Base-by-base conservation (phyloP, 2,888 invertebrate species). In the Anthoptus insignis region DNA sequence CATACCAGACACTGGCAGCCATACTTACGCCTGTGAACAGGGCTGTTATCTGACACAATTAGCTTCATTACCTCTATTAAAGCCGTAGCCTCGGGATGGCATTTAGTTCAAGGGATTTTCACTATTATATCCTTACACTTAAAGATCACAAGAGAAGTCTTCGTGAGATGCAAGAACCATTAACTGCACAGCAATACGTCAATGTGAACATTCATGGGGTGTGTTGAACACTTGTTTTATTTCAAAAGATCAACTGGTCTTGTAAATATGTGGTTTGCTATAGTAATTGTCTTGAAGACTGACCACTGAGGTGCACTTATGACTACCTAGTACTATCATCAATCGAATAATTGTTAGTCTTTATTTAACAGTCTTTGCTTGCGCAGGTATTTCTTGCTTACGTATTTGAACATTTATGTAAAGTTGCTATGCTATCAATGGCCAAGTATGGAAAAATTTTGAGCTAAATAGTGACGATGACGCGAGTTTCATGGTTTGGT, bases 21-120 rank as follows among this genome's bases (percentile, higher is more conserved):
- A 64, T 58, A 37, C 57, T 64, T 64, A 52, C 64, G 64, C 64
- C 64, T 58, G 64, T 58, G 64, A 64, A 64, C 64, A 63, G n/a
- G 39, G 42, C 52, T 64, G 63, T 56, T 63, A 52, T 52, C 64
- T 58, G 57, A 64, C 64, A 52, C 64, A 64, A 64, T 64, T 64
- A 64, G 57, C 52, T 64, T 52, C 64, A 64, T 64, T 58, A 57
- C 14, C 47, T 45, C 47, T 32, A 58, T 56, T 56, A 56, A 16
- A 56, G 49, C 37, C 49, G 19, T 56, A 49, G 47, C 56, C 63
- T 63, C 22, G 9, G 11, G 34, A 32, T 21, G 27, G 21, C 56
- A 49, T 49, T 61, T 52, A 14, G 34, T 54, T 34, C 34, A 37
- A 14, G 13, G 27, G 14, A 39, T 49, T 63, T 19, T 63, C 56